Conservation (phyloP, 2,888 invertebrate species). For the Minunthozetes semirufus region DNA sequence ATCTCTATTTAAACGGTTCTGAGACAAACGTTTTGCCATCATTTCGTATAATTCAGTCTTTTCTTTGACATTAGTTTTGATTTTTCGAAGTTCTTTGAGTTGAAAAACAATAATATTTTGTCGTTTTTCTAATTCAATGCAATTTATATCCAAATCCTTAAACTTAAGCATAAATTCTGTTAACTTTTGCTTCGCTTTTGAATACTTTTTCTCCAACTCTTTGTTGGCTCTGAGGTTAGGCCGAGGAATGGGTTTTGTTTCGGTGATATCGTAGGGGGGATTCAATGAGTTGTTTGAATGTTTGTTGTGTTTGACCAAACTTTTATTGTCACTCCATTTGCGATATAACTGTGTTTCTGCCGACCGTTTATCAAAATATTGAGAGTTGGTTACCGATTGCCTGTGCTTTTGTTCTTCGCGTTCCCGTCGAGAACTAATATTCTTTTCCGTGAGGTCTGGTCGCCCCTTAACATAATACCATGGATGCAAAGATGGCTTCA, state of each 20-base stretch:
- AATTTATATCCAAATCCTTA: background rate
- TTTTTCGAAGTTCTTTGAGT: background rate
- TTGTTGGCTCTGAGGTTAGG: background rate
- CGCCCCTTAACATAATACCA: slow-evolving; percentile 28
- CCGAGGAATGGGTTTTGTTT: background rate
- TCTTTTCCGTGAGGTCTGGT: slow-evolving; percentile 9
- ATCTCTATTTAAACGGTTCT: background rate
- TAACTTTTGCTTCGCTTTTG: slow-evolving; percentile 1
- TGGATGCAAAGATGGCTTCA: background rate
- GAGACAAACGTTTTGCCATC: background rate
- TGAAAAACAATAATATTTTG: slow-evolving; percentile 6
- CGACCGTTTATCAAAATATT: background rate
- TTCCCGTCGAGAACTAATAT: slow-evolving; percentile 5
- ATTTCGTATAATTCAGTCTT: background rate
- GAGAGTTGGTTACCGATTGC: background rate
- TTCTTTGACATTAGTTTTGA: background rate
- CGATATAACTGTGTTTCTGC: background rate
- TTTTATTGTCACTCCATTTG: slow-evolving; percentile 6
- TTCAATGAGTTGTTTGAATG: too few species aligned
- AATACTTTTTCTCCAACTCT: slow-evolving; percentile 8
- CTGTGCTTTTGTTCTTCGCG: background rate
- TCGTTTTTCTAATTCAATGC: background rate
- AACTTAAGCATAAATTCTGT: background rate
- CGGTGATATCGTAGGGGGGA: slow-evolving; percentile 1
- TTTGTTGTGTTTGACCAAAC: background rate